Evolutionary conservation across 1,140 invertebrate species (phyloP), one percentile per base, ranked within the genome.

Genomic region (Phocides pigmalion): DNA sequence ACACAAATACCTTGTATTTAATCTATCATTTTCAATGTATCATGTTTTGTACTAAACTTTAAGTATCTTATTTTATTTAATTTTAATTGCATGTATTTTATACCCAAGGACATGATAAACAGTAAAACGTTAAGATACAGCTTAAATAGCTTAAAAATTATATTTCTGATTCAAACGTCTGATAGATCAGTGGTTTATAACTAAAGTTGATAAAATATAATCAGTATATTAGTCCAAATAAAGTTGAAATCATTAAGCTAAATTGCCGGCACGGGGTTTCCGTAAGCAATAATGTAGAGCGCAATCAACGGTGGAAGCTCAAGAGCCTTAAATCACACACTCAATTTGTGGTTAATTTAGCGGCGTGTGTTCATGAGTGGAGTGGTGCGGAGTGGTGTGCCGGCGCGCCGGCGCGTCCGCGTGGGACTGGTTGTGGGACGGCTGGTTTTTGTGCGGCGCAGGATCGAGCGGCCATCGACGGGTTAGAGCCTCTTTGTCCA

Each of bases 281-380:
- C 4, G 35, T 39, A 39, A 39, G 35, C 35, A 39, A 39, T 39
- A 39, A 39, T 39, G 35, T 39, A 39, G 35, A 39, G 35, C 35
- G 12, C 12, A 39, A 39, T 39, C 35, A 39, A n/a, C 35, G 12
- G 12, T n/a, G n/a, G 35, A 12, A 14, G 35, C 35, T 39, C 12
- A 12, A 25, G n/a, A 28, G 46, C 46, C 20, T 50, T 50, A 50
- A 50, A 50, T 50, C 47, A 50, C 14, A 50, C 14, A 32, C 28
- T 37, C 49, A 51, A 51, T 37, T 51, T 51, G 14, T 25, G 25
- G 47, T 37, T 51, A 22, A 19, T 51, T 51, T 51, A 51, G 35
- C 35, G 35, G 3, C n/a, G 35, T 39, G 32, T 35, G 35, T 39
- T 12, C 35, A 14, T 14, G 35, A 14, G 35, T 39, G 35, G 25